These are phyloP conservation scores for Pseudeuparius sepicola DNA, from an alignment of 2,888 invertebrate genomes.

Conservation along the genomic window DNA sequence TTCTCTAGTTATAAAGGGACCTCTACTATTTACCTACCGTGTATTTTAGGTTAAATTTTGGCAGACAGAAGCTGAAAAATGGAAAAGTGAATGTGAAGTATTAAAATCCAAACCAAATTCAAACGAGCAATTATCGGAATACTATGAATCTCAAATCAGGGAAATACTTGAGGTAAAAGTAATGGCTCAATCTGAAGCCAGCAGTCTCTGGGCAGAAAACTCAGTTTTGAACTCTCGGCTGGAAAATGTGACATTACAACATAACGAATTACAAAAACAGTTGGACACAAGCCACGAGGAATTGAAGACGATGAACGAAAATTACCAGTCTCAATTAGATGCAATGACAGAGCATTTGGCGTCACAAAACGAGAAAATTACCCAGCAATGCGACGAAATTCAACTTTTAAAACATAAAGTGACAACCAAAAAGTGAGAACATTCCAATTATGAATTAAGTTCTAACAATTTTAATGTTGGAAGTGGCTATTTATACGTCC, in stretches of 20 bases:
- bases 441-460: no score
- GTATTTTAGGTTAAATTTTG: constrained; percentile 27
- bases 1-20: constrained; percentile 3
- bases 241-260: constrained; percentile 42
- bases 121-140: constrained; percentile 33
- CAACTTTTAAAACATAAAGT: constrained; percentile 54
- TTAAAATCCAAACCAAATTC: constrained; percentile 37
- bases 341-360: constrained; percentile 72
- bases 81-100: constrained; percentile 63
- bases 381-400: constrained; percentile 70
- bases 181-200: constrained; percentile 32
- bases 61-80: constrained; percentile 63
- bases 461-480: no score
- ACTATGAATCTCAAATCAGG: constrained; percentile 35
- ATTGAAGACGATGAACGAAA: constrained; percentile 49
- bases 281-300: constrained; percentile 54
- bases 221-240: constrained; percentile 40
- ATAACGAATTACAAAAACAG: constrained; percentile 44
- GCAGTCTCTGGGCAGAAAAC: constrained; percentile 36
- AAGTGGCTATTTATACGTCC: no score
- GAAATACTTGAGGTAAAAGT: constrained; percentile 32
- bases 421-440: constrained; percentile 25
- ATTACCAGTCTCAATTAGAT: constrained; percentile 62
- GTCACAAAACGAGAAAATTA: constrained; percentile 74
- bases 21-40: not conserved